Evolutionary conservation across 2,113 vertebrate species (phyloP).

Genomic region (Hemichromis elongatus): DNA sequence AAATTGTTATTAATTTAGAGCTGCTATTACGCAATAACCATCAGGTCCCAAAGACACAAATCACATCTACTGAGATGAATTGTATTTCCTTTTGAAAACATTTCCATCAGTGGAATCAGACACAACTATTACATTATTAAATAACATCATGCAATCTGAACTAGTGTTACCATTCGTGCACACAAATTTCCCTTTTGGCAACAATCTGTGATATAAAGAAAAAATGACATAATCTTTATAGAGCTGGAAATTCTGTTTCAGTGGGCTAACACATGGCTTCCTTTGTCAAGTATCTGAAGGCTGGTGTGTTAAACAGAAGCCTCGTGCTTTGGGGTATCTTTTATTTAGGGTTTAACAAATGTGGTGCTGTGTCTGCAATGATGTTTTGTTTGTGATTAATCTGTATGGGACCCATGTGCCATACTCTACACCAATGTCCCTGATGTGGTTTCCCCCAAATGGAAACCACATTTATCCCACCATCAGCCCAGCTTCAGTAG

Average conservation of each 20-base stretch:
- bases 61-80: background rate
- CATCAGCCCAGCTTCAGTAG: background rate
- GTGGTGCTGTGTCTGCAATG: background rate
- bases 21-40: background rate
- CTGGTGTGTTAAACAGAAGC: background rate
- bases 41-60: background rate
- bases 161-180: background rate
- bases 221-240: background rate
- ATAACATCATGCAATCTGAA: background rate
- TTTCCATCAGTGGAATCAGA: background rate
- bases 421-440: background rate
- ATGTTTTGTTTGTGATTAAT: background rate
- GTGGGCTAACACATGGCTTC: background rate
- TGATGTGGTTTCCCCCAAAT: background rate
- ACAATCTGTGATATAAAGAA: background rate
- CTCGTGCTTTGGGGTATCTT: background rate
- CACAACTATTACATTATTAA: background rate
- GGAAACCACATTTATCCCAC: background rate
- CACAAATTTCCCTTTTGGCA: background rate
- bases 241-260: background rate
- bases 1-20: background rate
- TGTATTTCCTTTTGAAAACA: background rate
- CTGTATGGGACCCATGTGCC: background rate
- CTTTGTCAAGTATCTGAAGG: background rate
- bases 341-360: background rate